These are phyloP conservation scores for Esox masquinongy DNA, from an alignment of 2,797 vertebrate genomes.

Conservation along the genomic window DNA sequence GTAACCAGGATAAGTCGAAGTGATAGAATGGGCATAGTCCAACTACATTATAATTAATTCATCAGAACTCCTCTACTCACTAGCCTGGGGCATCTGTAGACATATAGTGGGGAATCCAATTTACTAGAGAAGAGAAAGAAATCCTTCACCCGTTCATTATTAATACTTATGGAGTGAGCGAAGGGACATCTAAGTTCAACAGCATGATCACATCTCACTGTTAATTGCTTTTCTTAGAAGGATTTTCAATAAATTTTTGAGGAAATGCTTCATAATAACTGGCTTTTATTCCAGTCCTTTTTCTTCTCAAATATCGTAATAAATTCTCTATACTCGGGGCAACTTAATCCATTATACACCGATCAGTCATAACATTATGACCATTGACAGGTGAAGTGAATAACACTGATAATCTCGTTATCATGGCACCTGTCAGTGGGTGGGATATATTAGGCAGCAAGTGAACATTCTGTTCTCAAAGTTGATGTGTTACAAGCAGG, in stretches of 20 bases:
- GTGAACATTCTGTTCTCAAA: too few relatives aligned
- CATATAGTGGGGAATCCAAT: constrained; percentile 52
- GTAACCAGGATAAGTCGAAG: constrained; percentile 30
- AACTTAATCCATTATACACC: too few relatives aligned
- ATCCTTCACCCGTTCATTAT: constrained; percentile 46
- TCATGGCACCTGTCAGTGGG: too few relatives aligned
- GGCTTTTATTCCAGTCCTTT: background rate
- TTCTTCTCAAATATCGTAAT: too few relatives aligned
- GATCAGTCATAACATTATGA: too few relatives aligned
- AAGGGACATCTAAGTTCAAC: constrained; percentile 21
- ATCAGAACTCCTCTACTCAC: constrained; percentile 43
- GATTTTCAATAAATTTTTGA: background rate
- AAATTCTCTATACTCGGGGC: too few relatives aligned
- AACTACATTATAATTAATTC: constrained; percentile 59
- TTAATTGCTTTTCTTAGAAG: constrained; percentile 40
- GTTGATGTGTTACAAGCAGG: too few relatives aligned
- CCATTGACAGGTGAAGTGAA: too few relatives aligned
- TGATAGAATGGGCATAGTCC: constrained; percentile 25
- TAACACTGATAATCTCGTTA: too few relatives aligned
- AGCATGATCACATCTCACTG: constrained; percentile 12
- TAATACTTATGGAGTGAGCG: constrained; percentile 28
- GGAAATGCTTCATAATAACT: constrained; percentile 27
- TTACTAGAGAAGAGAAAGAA: constrained; percentile 17
- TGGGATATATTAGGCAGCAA: too few relatives aligned
- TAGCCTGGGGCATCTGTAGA: constrained; percentile 49